These are phyloP conservation scores for Rhingia campestris DNA, from an alignment of 2,888 invertebrate genomes.

Conservation along the genomic window DNA sequence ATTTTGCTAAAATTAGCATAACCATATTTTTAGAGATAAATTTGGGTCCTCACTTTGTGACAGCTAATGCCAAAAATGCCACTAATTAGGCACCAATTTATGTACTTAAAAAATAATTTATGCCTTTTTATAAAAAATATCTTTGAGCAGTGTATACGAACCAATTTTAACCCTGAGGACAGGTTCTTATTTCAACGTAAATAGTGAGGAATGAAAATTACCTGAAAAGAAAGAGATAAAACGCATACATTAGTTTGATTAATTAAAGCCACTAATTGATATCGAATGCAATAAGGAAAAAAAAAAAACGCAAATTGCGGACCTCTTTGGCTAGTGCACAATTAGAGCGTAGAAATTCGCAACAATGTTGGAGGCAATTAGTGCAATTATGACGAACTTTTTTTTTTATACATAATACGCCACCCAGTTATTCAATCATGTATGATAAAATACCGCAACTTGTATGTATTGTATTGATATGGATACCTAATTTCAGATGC, in stretches of 20 bases:
- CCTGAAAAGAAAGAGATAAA: slow-evolving; percentile 37
- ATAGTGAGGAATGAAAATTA: slow-evolving; percentile 16
- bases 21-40: too few species aligned
- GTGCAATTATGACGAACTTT: slow-evolving; percentile 11
- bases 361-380: slow-evolving; percentile 29
- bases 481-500: background rate
- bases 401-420: background rate
- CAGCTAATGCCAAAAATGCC: too few species aligned
- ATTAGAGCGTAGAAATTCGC: slow-evolving; percentile 21
- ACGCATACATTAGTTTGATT: slow-evolving; percentile 28
- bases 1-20: background rate
- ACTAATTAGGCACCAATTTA: too few species aligned
- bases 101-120: too few species aligned
- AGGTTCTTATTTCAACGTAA: background rate
- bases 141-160: too few species aligned
- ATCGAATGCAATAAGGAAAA: background rate
- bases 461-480: background rate
- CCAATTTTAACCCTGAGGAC: too few species aligned
- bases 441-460: slow-evolving; percentile 2
- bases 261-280: slow-evolving; percentile 24
- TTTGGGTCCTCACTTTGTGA: too few species aligned
- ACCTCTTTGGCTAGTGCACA: slow-evolving; percentile 7
- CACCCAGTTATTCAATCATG: slow-evolving; percentile 46
- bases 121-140: too few species aligned
- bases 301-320: background rate